Percentiles rank a stretch among this genome's conserved stretches.
These are phyloP conservation scores for Epicampocera succincta DNA, from an alignment of 2,888 invertebrate species.

Conservation along the genomic window DNA sequence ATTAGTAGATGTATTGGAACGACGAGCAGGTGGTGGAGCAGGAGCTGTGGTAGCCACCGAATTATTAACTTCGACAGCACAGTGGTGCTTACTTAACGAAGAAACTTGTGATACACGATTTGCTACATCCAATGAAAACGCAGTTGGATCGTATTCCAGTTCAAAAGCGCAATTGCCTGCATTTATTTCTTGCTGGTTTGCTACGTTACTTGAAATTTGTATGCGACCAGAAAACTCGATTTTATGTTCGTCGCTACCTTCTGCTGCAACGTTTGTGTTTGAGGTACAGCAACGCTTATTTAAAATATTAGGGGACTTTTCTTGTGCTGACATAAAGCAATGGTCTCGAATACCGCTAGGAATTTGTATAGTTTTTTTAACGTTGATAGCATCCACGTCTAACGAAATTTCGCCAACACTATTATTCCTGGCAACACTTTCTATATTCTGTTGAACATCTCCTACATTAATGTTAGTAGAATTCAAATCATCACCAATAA, in stretches of 20 bases:
- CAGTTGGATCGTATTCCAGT: conserved; percentile 65
- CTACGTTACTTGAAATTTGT: conserved; percentile 83
- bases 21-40: conserved; percentile 75
- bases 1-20: conserved; percentile 77
- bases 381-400: conserved; percentile 54
- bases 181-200: conserved; percentile 74
- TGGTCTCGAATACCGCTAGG: conserved; percentile 36
- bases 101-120: conserved; percentile 57
- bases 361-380: conserved; percentile 64
- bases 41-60: conserved; percentile 52
- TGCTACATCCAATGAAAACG: conserved; percentile 74
- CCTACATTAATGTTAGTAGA: conserved; percentile 31
- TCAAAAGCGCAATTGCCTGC: conserved; percentile 53
- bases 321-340: conserved; percentile 26
- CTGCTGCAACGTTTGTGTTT: conserved; percentile 24
- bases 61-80: conserved; percentile 41
- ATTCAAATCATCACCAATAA: conserved; percentile 38
- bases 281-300: conserved; percentile 48
- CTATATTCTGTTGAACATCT: conserved; percentile 71
- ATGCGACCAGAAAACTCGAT: conserved; percentile 87
- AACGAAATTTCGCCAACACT: conserved; percentile 57
- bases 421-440: conserved; percentile 51
- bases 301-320: conserved; percentile 43
- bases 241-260: conserved; percentile 77
- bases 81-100: conserved; percentile 50